Conservation (phyloP, 2,888 invertebrate species). For the Meteorus colon region DNA sequence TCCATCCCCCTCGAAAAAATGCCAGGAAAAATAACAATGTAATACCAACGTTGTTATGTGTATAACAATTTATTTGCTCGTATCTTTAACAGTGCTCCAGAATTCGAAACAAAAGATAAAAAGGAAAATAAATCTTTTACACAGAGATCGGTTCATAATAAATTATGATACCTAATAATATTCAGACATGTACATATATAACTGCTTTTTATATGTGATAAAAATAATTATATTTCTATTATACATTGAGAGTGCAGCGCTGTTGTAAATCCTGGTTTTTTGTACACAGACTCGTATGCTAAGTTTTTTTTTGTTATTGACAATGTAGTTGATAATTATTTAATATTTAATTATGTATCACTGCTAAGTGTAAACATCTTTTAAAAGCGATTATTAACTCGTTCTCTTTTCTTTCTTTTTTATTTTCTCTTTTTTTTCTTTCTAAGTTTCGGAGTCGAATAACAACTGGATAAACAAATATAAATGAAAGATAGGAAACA, state of each 20-base stretch:
- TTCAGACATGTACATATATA: conserved; percentile 71
- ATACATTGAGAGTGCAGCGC: conserved; percentile 67
- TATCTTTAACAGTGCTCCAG: conserved; percentile 59
- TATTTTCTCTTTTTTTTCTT: background rate
- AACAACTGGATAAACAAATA: conserved; percentile 4
- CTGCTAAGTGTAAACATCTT: conserved; percentile 53
- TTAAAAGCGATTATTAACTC: conserved; percentile 37
- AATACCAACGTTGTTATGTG: conserved; percentile 53
- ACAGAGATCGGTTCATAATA: conserved; percentile 57
- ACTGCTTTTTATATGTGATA: conserved; percentile 72
- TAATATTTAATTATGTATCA: conserved; percentile 67
- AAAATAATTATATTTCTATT: conserved; percentile 69
- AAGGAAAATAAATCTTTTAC: conserved; percentile 32
- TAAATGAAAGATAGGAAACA: conserved; percentile 14
- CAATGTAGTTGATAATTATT: conserved; percentile 68
- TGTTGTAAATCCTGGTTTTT: conserved; percentile 71
- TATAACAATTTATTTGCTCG: conserved; percentile 59
- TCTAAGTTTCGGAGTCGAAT: background rate
- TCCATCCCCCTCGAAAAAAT: conserved; percentile 50
- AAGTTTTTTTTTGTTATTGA: conserved; percentile 62
- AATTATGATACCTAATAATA: conserved; percentile 66
- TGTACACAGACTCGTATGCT: conserved; percentile 70
- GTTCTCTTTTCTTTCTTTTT: conserved; percentile 20
- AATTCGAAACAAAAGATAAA: conserved; percentile 44
- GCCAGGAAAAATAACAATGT: conserved; percentile 57